Base-by-base conservation (phyloP, 2,797 vertebrate species). In the Podarcis siculus region DNA sequence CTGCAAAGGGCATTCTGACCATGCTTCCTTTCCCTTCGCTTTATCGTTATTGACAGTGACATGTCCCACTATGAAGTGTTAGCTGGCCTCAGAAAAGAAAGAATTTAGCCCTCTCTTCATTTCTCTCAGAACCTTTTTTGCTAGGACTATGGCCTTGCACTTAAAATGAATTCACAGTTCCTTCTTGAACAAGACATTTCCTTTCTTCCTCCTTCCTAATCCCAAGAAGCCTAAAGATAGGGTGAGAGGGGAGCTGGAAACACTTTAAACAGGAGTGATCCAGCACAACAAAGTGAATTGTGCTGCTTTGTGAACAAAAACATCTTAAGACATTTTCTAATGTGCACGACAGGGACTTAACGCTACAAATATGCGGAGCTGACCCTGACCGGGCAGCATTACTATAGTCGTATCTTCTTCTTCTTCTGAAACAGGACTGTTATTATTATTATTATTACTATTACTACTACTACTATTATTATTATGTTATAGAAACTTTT, bases 171-270 rank as follows among this genome's bases (percentile, higher is more conserved):
- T 95, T 92, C 76, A 76, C 27, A 85, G 86, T 91, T 94, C 93
- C 78, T 91, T 95, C 86, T 92, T 93, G 90, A 94, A 94, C 91
- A 93, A 85, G 83, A 61, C 72, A 10, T 93, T 95, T 81, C n/a
- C 94, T 93, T 79, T 77, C 93, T 94, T 85, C 85, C 89, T 94
- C 85, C 77, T 89, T 91, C 84, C 45, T 86, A 93, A 95, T 95
- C 92, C 94, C 94, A 95, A 88, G 93, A 94, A 96, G 69, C 86
- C 92, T 93, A 79, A 93, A 94, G 82, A 90, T 80, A 90, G 84
- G 45, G 61, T 91, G 83, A 90, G 89, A 94, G 77, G 79, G 39
- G 72, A 87, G 37, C 79, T 92, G 67, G 8, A 2, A 83, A 88
- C 86, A 89, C 91, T 93, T 90, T 39, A 77, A 87, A 88, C 84